A percentile compares a stretch with the other conserved stretches of the same genome.
Evolutionary conservation across 2,113 vertebrate genomes (phyloP).

Genomic region (Mirounga angustirostris): DNA sequence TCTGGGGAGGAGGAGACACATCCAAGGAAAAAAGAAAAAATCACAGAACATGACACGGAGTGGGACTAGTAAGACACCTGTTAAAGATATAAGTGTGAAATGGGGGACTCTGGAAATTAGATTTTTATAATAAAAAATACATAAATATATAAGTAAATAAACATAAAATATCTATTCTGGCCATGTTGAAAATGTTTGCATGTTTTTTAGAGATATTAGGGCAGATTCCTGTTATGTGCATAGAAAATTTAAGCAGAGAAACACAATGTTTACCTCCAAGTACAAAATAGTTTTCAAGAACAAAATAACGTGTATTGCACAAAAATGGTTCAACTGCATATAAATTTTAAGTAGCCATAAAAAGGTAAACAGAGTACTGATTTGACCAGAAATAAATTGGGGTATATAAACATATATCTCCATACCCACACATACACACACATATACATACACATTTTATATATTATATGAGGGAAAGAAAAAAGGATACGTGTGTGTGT

Average conservation of each 20-base stretch:
- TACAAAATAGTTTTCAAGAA: neutral
- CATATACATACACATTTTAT: neutral
- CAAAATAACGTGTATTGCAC: neutral
- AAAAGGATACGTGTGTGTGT: neutral
- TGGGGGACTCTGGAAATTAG: neutral
- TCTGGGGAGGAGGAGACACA: neutral
- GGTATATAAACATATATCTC: neutral
- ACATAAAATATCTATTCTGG: neutral
- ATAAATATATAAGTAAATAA: neutral
- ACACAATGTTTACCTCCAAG: neutral
- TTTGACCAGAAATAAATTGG: neutral
- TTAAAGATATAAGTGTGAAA: neutral
- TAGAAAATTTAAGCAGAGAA: neutral
- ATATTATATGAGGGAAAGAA: neutral
- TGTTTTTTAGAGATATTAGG: neutral
- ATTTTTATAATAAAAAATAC: neutral
- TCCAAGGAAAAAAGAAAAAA: neutral
- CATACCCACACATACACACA: neutral
- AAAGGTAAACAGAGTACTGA: neutral
- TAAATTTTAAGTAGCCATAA: neutral
- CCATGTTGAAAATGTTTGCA: neutral
- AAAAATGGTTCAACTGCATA: neutral
- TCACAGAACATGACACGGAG: neutral
- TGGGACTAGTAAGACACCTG: neutral
- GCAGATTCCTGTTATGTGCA: neutral